Conservation (phyloP, 2,797 vertebrate species). For the Dendrocincla tyrannina region DNA sequence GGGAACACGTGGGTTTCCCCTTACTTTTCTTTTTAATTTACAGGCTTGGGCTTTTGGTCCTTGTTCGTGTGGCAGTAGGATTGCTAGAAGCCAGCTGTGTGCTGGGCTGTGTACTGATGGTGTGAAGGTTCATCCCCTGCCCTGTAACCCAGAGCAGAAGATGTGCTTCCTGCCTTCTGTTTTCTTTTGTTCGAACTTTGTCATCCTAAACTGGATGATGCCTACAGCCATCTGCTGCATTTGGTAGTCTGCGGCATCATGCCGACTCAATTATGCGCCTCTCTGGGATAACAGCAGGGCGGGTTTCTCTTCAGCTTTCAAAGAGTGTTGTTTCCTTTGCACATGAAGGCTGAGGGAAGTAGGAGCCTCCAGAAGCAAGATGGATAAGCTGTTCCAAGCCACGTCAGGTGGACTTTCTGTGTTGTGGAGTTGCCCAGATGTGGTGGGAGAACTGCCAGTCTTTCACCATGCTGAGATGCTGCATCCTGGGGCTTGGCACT, state of each 20-base stretch:
- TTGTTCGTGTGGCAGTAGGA: rapidly evolving
- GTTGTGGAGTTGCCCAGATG: neutral
- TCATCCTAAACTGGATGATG: slow-evolving; percentile 68
- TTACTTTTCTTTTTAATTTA: neutral
- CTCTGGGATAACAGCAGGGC: slow-evolving; percentile 44
- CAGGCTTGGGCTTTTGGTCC: neutral
- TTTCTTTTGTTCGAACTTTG: slow-evolving; percentile 55
- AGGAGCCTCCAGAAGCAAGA: neutral
- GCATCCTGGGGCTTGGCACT: neutral
- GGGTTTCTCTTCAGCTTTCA: neutral
- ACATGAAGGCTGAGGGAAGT: neutral
- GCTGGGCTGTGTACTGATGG: rapidly evolving
- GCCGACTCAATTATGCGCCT: slow-evolving; percentile 27
- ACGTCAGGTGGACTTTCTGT: rapidly evolving
- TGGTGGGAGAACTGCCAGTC: neutral
- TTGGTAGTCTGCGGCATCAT: neutral
- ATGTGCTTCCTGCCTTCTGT: slow-evolving; percentile 42
- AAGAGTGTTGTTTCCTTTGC: neutral
- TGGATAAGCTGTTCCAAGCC: neutral
- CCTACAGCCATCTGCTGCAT: slow-evolving; percentile 55
- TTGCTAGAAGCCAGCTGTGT: neutral
- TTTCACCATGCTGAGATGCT: neutral
- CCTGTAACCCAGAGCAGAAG: neutral
- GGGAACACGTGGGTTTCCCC: neutral
- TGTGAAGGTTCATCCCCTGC: neutral